phyloP scores from a whole-genome alignment of 1,140 invertebrate genomes.

The Drosophila tsacasi region DNA sequence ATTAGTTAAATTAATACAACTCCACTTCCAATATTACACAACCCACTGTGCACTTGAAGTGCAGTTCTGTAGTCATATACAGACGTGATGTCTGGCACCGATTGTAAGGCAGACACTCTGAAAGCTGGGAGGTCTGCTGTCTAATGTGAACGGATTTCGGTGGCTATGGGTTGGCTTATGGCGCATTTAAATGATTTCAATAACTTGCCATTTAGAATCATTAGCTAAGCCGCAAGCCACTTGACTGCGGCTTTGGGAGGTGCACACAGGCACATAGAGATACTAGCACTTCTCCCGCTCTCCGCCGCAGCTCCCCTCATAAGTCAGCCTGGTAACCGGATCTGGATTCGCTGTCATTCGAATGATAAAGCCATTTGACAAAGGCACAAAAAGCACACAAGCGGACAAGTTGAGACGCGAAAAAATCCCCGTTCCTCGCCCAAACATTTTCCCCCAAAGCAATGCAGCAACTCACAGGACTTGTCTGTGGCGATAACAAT shows the following conservation, averaged over 20 bases:
- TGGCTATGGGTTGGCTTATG: constrained; percentile 38
- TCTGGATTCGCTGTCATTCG: constrained; percentile 69
- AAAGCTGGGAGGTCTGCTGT: constrained; percentile 4
- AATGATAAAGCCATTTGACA: constrained; percentile 77
- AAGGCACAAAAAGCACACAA: constrained; percentile 67
- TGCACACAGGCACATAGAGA: constrained; percentile 16
- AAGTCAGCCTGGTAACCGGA: constrained; percentile 63
- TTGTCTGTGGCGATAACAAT: constrained; percentile 64
- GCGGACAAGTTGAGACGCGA: constrained; percentile 70
- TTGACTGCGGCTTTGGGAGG: constrained; percentile 56
- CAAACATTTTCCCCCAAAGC: constrained; percentile 11
- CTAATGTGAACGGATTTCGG: constrained; percentile 49
- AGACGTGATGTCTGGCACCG: constrained; percentile 29
- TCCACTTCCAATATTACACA: background rate
- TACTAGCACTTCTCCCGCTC: background rate
- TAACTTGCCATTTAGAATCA: constrained; percentile 68
- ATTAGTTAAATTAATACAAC: background rate
- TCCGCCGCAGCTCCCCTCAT: background rate
- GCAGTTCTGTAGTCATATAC: constrained; percentile 23
- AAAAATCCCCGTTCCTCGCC: constrained; percentile 41
- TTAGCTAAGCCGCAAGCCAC: constrained; percentile 59
- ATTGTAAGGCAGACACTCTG: constrained; percentile 23
- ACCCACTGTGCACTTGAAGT: constrained; percentile 30
- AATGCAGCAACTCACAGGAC: constrained; percentile 49
- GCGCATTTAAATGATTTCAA: constrained; percentile 72